Evolutionary conservation across 2,888 invertebrate genomes (phyloP).

Genomic region (Lordiphosa fenestrarum): DNA sequence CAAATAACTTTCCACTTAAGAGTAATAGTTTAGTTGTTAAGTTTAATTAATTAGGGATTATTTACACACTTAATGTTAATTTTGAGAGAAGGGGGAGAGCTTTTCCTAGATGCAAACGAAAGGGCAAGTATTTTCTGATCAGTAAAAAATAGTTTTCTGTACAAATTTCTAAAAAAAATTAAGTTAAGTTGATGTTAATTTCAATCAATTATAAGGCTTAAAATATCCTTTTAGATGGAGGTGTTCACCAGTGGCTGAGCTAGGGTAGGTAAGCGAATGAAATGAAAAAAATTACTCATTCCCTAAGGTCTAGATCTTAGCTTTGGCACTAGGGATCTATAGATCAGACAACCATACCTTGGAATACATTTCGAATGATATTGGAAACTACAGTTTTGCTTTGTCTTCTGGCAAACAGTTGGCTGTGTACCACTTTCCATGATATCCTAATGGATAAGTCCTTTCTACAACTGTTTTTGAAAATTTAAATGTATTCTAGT

Average conservation of each 20-base stretch:
- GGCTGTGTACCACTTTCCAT: too few species aligned
- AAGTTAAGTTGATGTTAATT: slow-evolving; percentile 8
- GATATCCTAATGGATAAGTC: too few species aligned
- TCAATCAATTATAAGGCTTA: slow-evolving; percentile 10
- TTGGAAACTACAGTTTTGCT: too few species aligned
- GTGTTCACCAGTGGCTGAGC: neutral
- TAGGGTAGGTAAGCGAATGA: too few species aligned
- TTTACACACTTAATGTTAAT: slow-evolving; percentile 33
- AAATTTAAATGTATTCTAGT: too few species aligned
- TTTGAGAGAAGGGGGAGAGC: neutral
- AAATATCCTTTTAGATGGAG: neutral
- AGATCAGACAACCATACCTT: too few species aligned
- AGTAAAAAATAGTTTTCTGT: slow-evolving; percentile 1
- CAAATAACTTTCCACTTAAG: slow-evolving; percentile 40
- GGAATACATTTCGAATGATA: too few species aligned
- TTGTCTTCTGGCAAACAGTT: too few species aligned
- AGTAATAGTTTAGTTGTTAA: slow-evolving; percentile 30
- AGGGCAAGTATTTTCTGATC: neutral
- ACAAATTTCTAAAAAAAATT: slow-evolving; percentile 6
- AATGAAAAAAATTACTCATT: too few species aligned
- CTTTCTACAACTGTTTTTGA: too few species aligned
- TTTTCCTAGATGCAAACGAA: slow-evolving; percentile 5
- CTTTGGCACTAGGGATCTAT: too few species aligned
- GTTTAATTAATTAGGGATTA: slow-evolving; percentile 27
- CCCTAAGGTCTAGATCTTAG: too few species aligned